Evolutionary conservation across 2,113 vertebrate genomes (phyloP).

Genomic region (Chionodraco myersi): DNA sequence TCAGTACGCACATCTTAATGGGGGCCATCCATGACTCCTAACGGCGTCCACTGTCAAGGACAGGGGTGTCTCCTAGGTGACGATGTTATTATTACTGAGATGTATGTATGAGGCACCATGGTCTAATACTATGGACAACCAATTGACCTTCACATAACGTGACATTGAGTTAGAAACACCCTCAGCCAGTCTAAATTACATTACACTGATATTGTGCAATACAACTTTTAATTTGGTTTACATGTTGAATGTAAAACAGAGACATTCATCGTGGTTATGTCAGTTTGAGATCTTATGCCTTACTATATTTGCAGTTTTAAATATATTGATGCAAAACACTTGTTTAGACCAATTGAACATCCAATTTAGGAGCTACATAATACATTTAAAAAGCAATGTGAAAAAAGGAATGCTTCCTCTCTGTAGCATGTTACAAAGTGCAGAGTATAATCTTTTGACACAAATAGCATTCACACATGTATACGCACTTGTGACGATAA

Average conservation of each 20-base stretch:
- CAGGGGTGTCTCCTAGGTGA: constrained; percentile 30
- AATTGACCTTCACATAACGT: constrained; percentile 42
- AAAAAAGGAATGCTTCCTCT: constrained; percentile 4
- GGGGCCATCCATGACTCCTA: constrained; percentile 13
- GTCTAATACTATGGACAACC: constrained; percentile 32
- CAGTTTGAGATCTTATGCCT: background rate
- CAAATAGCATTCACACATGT: background rate
- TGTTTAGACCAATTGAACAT: constrained; percentile 16
- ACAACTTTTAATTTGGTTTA: constrained; percentile 24
- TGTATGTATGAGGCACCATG: constrained; percentile 21
- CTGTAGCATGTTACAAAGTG: constrained; percentile 32
- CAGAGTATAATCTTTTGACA: constrained; percentile 27
- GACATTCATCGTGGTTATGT: constrained; percentile 8
- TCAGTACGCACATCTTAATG: constrained; percentile 25
- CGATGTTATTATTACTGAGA: constrained; percentile 38
- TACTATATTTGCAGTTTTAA: constrained; percentile 10
- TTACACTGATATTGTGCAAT: constrained; percentile 12
- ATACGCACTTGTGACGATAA: background rate
- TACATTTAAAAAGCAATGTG: background rate
- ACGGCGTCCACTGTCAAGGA: constrained; percentile 27
- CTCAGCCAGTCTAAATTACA: constrained; percentile 12
- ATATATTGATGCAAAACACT: constrained; percentile 5
- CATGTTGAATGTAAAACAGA: constrained; percentile 27
- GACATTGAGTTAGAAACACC: constrained; percentile 2
- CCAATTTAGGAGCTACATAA: background rate